A percentile compares a stretch with the other conserved stretches of the same genome.
Evolutionary conservation across 2,888 invertebrate species (phyloP).

Genomic region (Leptinotarsa tumamoca): DNA sequence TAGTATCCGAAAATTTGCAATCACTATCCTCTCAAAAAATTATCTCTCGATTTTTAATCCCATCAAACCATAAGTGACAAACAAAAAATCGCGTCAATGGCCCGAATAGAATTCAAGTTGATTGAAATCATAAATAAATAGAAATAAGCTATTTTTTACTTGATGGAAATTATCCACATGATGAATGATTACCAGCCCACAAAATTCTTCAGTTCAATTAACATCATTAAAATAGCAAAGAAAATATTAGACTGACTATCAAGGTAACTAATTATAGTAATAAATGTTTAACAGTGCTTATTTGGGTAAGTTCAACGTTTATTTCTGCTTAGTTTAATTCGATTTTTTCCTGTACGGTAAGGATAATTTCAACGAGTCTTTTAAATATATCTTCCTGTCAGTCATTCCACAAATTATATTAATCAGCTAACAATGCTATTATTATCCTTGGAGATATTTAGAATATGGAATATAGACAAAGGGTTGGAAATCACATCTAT

Average conservation of each 20-base stretch:
- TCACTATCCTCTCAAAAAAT: no score
- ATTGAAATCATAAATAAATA: not conserved
- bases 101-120: not conserved
- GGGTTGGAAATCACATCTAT: not conserved
- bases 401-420: conserved; percentile 5
- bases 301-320: not conserved
- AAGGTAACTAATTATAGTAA: conserved; percentile 9
- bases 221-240: not conserved
- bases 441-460: not conserved
- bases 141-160: not conserved
- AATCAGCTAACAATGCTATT: not conserved
- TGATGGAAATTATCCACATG: not conserved
- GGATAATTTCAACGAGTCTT: not conserved
- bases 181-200: conserved; percentile 4
- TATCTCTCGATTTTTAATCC: no score
- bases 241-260: not conserved
- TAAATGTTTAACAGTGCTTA: not conserved
- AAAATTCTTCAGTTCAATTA: conserved; percentile 8
- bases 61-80: not conserved
- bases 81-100: not conserved
- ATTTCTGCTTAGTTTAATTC: not conserved
- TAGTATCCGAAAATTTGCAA: no score
- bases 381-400: not conserved
- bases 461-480: not conserved
- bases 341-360: not conserved